Evolutionary conservation across 1,140 invertebrate genomes (phyloP), one percentile per base, ranked within the genome.

Genomic region (Ostrea denselamellosa): DNA sequence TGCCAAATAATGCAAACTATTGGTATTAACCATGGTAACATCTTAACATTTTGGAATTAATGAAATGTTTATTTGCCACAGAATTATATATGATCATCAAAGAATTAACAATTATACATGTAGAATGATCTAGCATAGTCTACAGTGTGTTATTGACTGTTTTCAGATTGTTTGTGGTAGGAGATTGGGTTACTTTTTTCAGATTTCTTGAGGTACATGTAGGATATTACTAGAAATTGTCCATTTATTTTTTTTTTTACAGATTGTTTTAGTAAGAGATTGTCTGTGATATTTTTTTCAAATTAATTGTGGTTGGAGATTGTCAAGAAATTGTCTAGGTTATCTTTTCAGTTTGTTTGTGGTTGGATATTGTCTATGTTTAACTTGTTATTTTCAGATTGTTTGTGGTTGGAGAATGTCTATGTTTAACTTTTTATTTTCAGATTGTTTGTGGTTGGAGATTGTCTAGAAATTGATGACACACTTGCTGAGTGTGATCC

Each of bases 391-490:
- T 44, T 44, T 44, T 2, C 34, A 44, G 34, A 44, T 44, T 44
- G 34, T 44, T 44, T 44, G 2, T 44, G 34, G 34, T 44, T 2
- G 34, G 34, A 44, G 34, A 44, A 2, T 44, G 71, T 34, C 25
- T 44, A 22, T 81, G 1, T 44, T 44, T 44, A 2, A 2, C 2
- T 44, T 44, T 2, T 44, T 44, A 44, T 44, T 44, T 44, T 2
- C 65, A 88, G 87, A 8, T 28, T 88, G n/a, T 88, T 44, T 68
- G 54, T 88, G 53, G 85, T 88, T 44, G 83, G 85, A 34, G 84
- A 86, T 86, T 51, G 28, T 34, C 51, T 86, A 1, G 44, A 44
- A 77, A 22, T 86, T 10, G 19, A 51, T 54, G 34, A n/a, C 2
- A 25, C 53, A 22, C 34, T 86, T 28, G 68, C 25, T 28, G 84